Evolutionary conservation across 2,797 vertebrate genomes (phyloP).

Genomic region (Cuculus canorus): DNA sequence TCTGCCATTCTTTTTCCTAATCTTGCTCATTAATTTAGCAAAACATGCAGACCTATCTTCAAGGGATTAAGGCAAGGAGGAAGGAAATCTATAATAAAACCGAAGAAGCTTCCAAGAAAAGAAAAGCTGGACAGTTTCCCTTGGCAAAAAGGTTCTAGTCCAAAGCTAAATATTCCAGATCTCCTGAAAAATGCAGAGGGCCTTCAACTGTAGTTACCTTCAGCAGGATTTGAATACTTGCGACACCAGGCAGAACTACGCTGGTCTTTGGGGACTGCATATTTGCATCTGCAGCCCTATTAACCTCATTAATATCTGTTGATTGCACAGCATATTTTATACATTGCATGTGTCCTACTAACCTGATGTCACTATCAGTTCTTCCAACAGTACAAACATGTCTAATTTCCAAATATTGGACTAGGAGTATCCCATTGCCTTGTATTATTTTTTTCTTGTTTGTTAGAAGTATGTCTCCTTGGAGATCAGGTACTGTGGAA

Average conservation of each 20-base stretch:
- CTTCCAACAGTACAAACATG: background rate
- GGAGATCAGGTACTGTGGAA: background rate
- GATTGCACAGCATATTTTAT: background rate
- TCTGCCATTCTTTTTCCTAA: background rate
- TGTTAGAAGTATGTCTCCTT: background rate
- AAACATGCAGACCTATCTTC: background rate
- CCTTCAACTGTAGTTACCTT: constrained; percentile 28
- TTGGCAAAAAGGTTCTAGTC: background rate
- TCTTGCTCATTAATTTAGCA: background rate
- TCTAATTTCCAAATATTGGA: background rate
- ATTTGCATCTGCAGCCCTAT: background rate
- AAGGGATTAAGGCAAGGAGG: background rate
- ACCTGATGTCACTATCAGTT: background rate
- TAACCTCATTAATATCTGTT: background rate
- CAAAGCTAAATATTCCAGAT: constrained; percentile 16
- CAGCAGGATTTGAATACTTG: background rate
- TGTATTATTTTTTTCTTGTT: background rate
- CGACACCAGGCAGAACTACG: background rate
- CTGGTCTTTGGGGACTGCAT: background rate
- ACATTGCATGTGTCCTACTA: background rate
- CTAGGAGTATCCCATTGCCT: background rate
- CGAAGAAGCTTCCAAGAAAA: background rate
- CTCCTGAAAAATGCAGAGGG: constrained; percentile 30
- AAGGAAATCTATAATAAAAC: background rate
- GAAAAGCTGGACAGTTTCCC: background rate